phyloP scores from a whole-genome alignment of 2,888 invertebrate genomes.

The Andrena minutula region DNA sequence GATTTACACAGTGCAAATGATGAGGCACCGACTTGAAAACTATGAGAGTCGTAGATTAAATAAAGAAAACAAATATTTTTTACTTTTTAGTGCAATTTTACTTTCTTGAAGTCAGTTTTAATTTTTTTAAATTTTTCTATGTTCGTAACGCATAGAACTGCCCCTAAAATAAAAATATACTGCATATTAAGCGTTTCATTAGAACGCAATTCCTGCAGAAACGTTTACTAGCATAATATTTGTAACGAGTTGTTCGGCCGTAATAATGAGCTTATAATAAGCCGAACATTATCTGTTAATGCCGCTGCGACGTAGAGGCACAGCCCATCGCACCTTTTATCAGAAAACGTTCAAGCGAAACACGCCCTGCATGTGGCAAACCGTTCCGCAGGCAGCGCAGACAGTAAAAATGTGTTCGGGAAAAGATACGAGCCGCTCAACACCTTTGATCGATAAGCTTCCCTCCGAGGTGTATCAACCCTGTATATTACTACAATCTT shows the following conservation, averaged over 20 bases:
- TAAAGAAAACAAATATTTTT: no score
- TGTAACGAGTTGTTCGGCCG: neutral
- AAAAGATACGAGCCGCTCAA: conserved; percentile 11
- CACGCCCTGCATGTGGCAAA: no score
- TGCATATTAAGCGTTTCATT: neutral
- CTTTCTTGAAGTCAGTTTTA: no score
- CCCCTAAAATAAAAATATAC: no score
- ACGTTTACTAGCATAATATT: neutral
- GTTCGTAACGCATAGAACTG: no score
- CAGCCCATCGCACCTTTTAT: neutral
- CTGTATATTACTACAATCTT: conserved; percentile 41
- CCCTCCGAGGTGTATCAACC: conserved; percentile 12
- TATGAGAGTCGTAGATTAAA: no score
- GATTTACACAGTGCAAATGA: no score
- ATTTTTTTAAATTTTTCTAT: no score
- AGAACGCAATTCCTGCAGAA: neutral
- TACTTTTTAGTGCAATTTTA: no score
- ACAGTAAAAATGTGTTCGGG: conserved; percentile 23
- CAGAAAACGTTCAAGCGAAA: neutral
- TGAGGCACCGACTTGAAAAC: no score
- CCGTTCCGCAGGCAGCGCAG: neutral
- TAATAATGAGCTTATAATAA: neutral
- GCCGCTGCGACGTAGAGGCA: neutral
- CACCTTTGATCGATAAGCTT: conserved; percentile 37
- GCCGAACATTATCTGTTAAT: neutral